phyloP scores from a whole-genome alignment of 2,797 vertebrate species.

The Mus minutoides region DNA sequence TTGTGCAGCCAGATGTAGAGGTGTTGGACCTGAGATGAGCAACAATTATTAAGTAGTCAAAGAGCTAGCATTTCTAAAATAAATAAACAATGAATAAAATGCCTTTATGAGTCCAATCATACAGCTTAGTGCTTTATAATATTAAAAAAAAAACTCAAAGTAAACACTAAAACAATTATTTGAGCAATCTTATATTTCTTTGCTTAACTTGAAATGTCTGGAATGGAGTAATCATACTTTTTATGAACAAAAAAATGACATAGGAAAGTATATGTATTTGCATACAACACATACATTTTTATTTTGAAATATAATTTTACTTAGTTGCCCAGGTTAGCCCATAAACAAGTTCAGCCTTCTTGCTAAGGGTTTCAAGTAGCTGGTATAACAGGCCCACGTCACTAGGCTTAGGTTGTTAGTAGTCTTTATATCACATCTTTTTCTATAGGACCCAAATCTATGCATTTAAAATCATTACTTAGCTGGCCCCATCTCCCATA shows the following conservation, averaged over 20 bases:
- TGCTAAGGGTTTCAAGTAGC: not conserved
- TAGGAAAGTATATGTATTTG: not conserved
- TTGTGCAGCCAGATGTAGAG: constrained; percentile 88
- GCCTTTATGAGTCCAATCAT: not conserved
- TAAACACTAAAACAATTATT: not conserved
- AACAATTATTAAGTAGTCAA: not conserved
- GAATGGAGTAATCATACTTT: not conserved
- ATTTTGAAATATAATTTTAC: not conserved
- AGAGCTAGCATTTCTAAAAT: constrained; percentile 9
- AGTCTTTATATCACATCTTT: not conserved
- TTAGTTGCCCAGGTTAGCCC: not conserved
- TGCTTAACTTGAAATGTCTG: not conserved
- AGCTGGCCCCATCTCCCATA: not conserved
- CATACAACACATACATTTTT: not conserved
- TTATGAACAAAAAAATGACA: not conserved
- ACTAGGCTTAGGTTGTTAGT: not conserved
- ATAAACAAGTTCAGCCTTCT: not conserved
- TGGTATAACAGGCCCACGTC: not conserved
- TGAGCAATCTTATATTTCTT: constrained; percentile 4
- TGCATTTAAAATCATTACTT: not conserved
- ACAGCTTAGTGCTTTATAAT: not conserved
- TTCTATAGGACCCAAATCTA: not conserved
- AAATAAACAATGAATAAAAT: not conserved
- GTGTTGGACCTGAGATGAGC: constrained; percentile 83
- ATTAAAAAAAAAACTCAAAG: not conserved